phyloP scores from a whole-genome alignment of 2,888 invertebrate species.

The Lagria hirta region DNA sequence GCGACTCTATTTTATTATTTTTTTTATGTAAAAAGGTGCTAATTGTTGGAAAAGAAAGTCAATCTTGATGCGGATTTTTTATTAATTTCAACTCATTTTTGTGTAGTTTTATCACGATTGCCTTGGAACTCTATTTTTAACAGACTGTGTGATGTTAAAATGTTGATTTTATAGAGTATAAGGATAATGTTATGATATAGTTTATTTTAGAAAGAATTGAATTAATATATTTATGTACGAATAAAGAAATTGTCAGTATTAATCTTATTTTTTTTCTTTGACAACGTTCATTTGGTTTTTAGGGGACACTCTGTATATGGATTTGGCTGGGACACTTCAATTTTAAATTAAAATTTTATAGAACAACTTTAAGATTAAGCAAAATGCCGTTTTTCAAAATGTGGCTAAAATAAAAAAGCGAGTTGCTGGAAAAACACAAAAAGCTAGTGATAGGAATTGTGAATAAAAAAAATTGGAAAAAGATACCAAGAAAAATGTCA shows the following conservation, averaged over 20 bases:
- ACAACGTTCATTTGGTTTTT: no score
- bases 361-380: no score
- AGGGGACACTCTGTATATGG: no score
- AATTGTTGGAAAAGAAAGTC: no score
- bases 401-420: no score
- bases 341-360: no score
- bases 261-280: slow-evolving; percentile 18
- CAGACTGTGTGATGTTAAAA: slow-evolving; percentile 45
- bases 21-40: slow-evolving; percentile 27
- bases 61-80: slow-evolving; percentile 8
- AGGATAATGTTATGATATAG: slow-evolving; percentile 35
- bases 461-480: no score
- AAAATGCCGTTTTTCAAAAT: no score
- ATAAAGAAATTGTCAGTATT: slow-evolving; percentile 38
- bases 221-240: slow-evolving; percentile 42
- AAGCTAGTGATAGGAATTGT: no score
- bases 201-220: slow-evolving; percentile 32
- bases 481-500: no score
- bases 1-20: slow-evolving; percentile 26
- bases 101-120: slow-evolving; percentile 27
- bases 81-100: slow-evolving; percentile 4
- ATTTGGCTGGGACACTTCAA: no score
- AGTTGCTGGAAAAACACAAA: no score
- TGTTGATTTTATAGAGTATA: slow-evolving; percentile 43
- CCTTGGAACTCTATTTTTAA: slow-evolving; percentile 35